These are phyloP conservation scores for Cryptotis parvus DNA, from an alignment of 2,113 vertebrate species.

Conservation along the genomic window DNA sequence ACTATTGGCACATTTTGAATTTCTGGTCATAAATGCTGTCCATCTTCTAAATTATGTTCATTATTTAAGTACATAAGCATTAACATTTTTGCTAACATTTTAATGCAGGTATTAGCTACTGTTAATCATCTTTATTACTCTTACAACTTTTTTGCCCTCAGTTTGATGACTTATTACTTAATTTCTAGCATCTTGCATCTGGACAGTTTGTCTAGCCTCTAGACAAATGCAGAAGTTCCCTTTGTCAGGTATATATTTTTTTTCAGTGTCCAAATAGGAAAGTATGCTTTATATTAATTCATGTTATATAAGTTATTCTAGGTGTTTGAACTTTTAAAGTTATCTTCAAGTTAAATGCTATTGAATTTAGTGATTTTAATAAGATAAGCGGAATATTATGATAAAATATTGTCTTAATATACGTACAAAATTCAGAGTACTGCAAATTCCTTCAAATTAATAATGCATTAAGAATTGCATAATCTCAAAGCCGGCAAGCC, in stretches of 20 bases:
- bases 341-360: slow-evolving; percentile 18
- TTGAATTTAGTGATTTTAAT: slow-evolving; percentile 57
- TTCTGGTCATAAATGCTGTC: slow-evolving; percentile 54
- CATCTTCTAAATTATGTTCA: slow-evolving; percentile 37
- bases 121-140: slow-evolving; percentile 30
- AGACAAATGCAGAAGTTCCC: neutral
- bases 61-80: slow-evolving; percentile 45
- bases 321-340: slow-evolving; percentile 49
- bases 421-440: slow-evolving; percentile 35
- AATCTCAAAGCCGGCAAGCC: slow-evolving; percentile 38
- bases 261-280: slow-evolving; percentile 58
- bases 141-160: neutral
- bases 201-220: no score
- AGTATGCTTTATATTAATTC: slow-evolving; percentile 49
- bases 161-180: slow-evolving; percentile 39
- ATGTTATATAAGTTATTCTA: slow-evolving; percentile 35
- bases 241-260: slow-evolving; percentile 35
- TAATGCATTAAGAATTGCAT: slow-evolving; percentile 42
- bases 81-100: slow-evolving; percentile 59
- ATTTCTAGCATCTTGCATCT: slow-evolving; percentile 57
- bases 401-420: slow-evolving; percentile 24
- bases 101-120: neutral
- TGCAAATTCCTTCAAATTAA: slow-evolving; percentile 35
- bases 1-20: slow-evolving; percentile 37
- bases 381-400: slow-evolving; percentile 32